Evolutionary conservation across 2,113 vertebrate species (phyloP).

Genomic region (Craseonycteris thonglongyai): DNA sequence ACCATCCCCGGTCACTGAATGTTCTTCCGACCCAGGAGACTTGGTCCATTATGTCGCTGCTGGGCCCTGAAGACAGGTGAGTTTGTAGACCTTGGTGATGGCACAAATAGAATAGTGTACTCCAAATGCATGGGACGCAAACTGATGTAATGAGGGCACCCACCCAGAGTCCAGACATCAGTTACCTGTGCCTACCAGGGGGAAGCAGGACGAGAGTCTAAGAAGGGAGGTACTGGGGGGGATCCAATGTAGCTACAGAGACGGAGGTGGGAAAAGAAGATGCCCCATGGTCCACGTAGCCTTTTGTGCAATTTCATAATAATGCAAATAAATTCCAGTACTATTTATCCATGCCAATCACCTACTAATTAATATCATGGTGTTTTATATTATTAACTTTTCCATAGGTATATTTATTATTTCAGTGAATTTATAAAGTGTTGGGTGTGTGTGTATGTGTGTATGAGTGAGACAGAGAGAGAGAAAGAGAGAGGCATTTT

Average conservation of each 20-base stretch:
- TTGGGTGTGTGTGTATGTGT: not conserved
- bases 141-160: not conserved
- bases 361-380: not conserved
- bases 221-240: not conserved
- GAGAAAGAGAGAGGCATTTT: not conserved
- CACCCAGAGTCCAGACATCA: accelerated
- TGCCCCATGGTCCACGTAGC: not conserved
- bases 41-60: not conserved
- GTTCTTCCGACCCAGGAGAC: not conserved
- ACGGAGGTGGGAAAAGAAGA: not conserved
- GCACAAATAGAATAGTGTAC: not conserved
- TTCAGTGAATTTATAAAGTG: not conserved
- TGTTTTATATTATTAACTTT: not conserved
- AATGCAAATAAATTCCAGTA: not conserved
- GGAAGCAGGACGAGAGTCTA: not conserved
- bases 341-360: not conserved
- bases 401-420: not conserved
- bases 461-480: not conserved
- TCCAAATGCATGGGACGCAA: not conserved
- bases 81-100: not conserved
- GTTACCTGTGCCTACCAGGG: not conserved
- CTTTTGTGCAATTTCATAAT: not conserved
- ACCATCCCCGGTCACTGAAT: not conserved
- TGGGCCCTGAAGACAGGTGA: not conserved
- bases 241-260: not conserved